Conservation (phyloP, 2,113 vertebrate species). For the Pollachius pollachius region DNA sequence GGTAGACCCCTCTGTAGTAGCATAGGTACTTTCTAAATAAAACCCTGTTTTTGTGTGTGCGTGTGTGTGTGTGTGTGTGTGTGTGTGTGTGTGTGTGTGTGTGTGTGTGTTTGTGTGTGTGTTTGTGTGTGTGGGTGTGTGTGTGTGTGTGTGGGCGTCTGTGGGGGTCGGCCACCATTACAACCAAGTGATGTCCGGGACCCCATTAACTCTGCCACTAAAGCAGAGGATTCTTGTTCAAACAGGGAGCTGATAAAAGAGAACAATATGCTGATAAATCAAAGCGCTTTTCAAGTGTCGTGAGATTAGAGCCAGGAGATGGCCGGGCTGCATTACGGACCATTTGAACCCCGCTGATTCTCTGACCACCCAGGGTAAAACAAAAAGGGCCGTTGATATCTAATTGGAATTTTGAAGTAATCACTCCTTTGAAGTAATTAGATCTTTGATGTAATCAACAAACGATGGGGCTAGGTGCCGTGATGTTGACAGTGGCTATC, state of each 20-base stretch:
- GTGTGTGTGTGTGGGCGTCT: not conserved
- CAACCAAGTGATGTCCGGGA: constrained; percentile 68
- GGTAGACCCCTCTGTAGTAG: constrained; percentile 52
- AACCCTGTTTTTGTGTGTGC: constrained; percentile 31
- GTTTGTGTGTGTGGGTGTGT: not conserved
- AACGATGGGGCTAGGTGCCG: constrained; percentile 18
- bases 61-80: constrained; percentile 2
- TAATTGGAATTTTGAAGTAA: constrained; percentile 68
- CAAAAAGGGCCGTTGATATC: constrained; percentile 51
- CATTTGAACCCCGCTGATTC: constrained; percentile 22
- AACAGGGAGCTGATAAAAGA: constrained; percentile 74
- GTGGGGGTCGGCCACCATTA: constrained; percentile 36
- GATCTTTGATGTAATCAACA: constrained; percentile 72
- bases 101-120: not conserved
- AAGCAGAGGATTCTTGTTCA: constrained; percentile 65
- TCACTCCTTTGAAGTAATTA: constrained; percentile 64
- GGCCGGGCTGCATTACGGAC: constrained; percentile 14
- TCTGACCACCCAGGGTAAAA: constrained; percentile 55
- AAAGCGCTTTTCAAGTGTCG: constrained; percentile 70
- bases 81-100: not conserved
- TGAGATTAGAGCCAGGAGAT: constrained; percentile 60
- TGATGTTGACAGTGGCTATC: too few relatives aligned
- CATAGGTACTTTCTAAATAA: constrained; percentile 3
- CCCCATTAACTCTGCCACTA: constrained; percentile 71
- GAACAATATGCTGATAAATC: constrained; percentile 66